Evolutionary conservation across 2,888 invertebrate genomes (phyloP), one percentile per base, ranked within the genome.

Genomic region (Biston stratarius): DNA sequence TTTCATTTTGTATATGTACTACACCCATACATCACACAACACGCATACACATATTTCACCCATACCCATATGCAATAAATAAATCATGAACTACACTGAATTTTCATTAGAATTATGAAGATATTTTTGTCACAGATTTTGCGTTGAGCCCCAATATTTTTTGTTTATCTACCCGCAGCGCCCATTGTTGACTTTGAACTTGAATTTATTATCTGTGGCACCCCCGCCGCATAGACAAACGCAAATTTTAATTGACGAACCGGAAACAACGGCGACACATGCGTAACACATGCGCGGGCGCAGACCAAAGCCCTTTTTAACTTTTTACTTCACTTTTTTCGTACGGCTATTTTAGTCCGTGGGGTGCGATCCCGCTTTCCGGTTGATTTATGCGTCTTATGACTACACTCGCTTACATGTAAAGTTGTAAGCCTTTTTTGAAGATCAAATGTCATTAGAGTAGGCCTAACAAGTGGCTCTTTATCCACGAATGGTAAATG

Each of bases 251-350:
- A 81, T 83, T 61, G 81, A 79, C 79, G 80, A 83, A 89, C 90
- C 92, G 93, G 93, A 93, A 93, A 90, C 85, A 77, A 74, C 74
- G 76, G 77, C 88, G 84, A 88, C 92, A 93, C 87, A 90, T 92
- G 93, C 80, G 75, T 82, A 69, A 81, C 92, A 93, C 90, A 91
- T 92, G 93, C 88, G 89, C 87, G 59, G 64, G 83, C 86, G 85
- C 88, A 84, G 78, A 76, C 80, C 80, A 74, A 79, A 82, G 86
- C 89, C 90, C 86, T 91, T 92, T 92, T 91, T 83, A 78, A 76
- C 79, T 80, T 81, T 83, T 80, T 76, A 77, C 74, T 61, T 15
- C 64, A 80, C 83, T 38, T 86, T 83, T 86, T 85, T 85, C 81
- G 77, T 81, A 82, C 74, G 78, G 80, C 83, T 88, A 87, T 90